Conservation (phyloP, 2,888 invertebrate species). For the Bibio marci region DNA sequence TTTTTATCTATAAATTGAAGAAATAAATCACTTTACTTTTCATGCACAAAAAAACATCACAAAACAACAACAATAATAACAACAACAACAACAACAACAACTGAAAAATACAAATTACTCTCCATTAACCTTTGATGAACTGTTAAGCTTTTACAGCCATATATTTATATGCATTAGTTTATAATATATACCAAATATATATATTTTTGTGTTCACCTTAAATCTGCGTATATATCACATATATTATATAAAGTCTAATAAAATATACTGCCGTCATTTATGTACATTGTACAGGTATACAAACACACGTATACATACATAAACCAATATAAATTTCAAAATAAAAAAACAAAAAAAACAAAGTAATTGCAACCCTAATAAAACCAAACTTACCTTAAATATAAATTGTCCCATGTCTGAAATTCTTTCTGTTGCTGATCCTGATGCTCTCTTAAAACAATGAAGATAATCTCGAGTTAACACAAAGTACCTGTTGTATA, state of each 20-base stretch:
- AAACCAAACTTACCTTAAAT: constrained; percentile 34
- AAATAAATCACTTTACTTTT: background rate
- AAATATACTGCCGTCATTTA: too few species aligned
- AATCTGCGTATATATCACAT: background rate
- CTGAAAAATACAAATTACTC: background rate
- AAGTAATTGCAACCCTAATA: too few species aligned
- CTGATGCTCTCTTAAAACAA: constrained; percentile 44
- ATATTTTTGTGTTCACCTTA: background rate
- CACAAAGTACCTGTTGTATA: constrained; percentile 35
- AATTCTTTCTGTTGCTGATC: constrained; percentile 32
- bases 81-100: too few species aligned
- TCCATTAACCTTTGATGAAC: constrained; percentile 1
- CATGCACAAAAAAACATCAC: too few species aligned
- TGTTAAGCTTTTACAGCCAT: background rate
- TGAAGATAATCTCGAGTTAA: constrained; percentile 46
- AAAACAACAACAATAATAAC: too few species aligned
- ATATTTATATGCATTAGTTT: background rate
- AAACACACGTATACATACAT: too few species aligned
- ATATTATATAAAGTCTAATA: too few species aligned
- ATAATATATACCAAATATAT: background rate
- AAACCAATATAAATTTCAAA: too few species aligned
- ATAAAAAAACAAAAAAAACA: too few species aligned
- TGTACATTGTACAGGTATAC: too few species aligned
- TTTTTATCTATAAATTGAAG: background rate
- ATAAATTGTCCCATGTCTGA: constrained; percentile 51